A percentile compares a stretch with the other conserved stretches of the same genome.
phyloP scores from a whole-genome alignment of 2,888 invertebrate species.

The Chaitophorus viminalis region DNA sequence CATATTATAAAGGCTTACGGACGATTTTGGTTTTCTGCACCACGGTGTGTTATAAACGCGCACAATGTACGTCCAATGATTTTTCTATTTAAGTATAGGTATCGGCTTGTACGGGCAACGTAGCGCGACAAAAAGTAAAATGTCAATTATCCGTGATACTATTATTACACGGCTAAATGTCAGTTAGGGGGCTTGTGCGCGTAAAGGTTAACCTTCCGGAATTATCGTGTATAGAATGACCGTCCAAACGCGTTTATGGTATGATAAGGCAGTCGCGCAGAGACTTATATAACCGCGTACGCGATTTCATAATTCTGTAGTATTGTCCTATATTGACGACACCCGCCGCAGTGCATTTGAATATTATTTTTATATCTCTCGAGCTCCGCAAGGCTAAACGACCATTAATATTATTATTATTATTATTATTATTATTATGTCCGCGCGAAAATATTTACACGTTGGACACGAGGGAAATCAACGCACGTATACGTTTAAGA shows the following conservation, averaged over 20 bases:
- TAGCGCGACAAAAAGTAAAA: constrained; percentile 33
- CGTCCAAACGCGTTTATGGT: neutral
- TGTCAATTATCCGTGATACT: constrained; percentile 58
- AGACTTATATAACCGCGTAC: no score
- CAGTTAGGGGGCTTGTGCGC: constrained; percentile 28
- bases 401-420: neutral
- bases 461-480: constrained; percentile 45
- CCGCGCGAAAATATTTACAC: neutral
- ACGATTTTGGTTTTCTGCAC: neutral
- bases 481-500: constrained; percentile 27
- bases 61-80: neutral
- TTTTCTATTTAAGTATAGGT: neutral
- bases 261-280: no score
- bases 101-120: constrained; percentile 15
- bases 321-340: neutral
- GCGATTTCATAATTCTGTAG: no score
- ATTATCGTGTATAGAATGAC: neutral
- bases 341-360: no score
- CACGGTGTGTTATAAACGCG: neutral
- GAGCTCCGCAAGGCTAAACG: neutral
- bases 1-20: neutral
- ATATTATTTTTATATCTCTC: neutral
- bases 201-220: constrained; percentile 29
- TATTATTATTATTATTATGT: no score
- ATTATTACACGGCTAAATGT: constrained; percentile 52